Conservation (phyloP, 2,888 invertebrate genomes). For the Drosophila tripunctata region DNA sequence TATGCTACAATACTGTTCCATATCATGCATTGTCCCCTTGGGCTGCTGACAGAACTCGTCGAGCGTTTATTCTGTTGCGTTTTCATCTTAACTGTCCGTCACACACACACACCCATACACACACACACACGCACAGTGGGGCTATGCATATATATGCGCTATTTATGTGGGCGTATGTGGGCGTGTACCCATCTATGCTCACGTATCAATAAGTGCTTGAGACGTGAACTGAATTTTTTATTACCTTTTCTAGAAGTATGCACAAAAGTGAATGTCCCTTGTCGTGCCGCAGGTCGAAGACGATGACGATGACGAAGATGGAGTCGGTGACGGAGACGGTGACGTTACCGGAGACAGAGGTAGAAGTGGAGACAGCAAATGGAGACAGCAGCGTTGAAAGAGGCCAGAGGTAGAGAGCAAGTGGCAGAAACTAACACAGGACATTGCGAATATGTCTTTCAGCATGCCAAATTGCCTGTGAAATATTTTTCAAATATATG, state of each 20-base stretch:
- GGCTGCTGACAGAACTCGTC: conserved; percentile 63
- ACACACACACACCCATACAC: conserved; percentile 2
- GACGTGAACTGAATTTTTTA: conserved; percentile 78
- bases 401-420: not conserved
- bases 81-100: conserved; percentile 41
- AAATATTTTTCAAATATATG: conserved; percentile 63
- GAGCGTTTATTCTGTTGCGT: conserved; percentile 33
- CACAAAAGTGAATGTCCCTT: conserved; percentile 66
- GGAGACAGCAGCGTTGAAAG: not conserved
- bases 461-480: conserved; percentile 74
- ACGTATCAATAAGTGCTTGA: conserved; percentile 78
- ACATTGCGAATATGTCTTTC: conserved; percentile 49
- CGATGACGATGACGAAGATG: conserved; percentile 8
- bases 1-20: not conserved
- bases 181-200: conserved; percentile 72
- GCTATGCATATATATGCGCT: conserved; percentile 70
- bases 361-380: not conserved
- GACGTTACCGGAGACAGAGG: not conserved
- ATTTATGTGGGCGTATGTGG: conserved; percentile 54
- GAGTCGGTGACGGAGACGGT: not conserved
- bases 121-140: conserved; percentile 3
- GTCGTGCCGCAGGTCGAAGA: conserved; percentile 24
- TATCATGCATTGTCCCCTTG: conserved; percentile 55
- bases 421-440: conserved; percentile 16
- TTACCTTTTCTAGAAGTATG: conserved; percentile 58